A percentile compares a stretch with the other conserved stretches of the same genome.
Conservation (phyloP, 2,113 vertebrate genomes). For the human region GRCh38 chr2:227379501-227380000, state of each 20-base stretch:
- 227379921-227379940: neutral
- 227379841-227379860: neutral
- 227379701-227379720: neutral
- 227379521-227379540: neutral
- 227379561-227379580: neutral
- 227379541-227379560: neutral
- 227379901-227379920: neutral
- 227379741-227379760: neutral
- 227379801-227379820: neutral
- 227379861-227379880: neutral
- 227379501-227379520: neutral
- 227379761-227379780: neutral
- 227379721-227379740: neutral
- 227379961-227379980: neutral
- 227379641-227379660: conserved; percentile 21
- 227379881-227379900: accelerated
- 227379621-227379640: neutral
- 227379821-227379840: neutral
- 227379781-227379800: neutral
- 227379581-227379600: neutral
- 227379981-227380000: neutral
- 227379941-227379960: neutral
- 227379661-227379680: neutral
- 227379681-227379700: neutral
- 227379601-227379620: neutral